These are phyloP conservation scores for Thumatha senex DNA, from an alignment of 2,888 invertebrate genomes.

Conservation along the genomic window DNA sequence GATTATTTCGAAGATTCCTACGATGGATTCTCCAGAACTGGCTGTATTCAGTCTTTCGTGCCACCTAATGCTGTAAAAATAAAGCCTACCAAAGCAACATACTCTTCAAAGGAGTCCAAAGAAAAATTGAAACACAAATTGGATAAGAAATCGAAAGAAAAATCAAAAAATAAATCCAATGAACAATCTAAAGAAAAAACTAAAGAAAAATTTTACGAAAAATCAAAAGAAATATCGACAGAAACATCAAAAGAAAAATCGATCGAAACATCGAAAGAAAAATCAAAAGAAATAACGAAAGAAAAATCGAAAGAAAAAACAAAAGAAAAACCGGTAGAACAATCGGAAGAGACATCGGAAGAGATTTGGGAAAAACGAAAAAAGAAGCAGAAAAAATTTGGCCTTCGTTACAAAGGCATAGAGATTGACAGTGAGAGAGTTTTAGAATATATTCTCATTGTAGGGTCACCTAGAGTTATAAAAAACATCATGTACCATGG, in stretches of 20 bases:
- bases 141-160: neutral
- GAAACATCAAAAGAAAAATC: too few relatives aligned
- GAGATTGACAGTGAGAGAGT: constrained; percentile 4
- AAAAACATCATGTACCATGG: neutral
- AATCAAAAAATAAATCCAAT: neutral
- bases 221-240: too few relatives aligned
- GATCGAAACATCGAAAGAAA: too few relatives aligned
- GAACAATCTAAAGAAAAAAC: too few relatives aligned
- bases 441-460: neutral
- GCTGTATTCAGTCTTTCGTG: constrained; percentile 40
- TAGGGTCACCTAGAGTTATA: neutral
- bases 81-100: too few relatives aligned
- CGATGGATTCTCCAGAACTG: constrained; percentile 28
- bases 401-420: neutral
- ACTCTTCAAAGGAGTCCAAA: neutral
- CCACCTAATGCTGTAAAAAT: neutral
- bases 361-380: too few relatives aligned
- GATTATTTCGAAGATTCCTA: constrained; percentile 32
- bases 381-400: neutral
- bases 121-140: neutral
- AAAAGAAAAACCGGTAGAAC: neutral
- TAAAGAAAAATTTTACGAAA: too few relatives aligned
- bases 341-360: too few relatives aligned
- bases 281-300: neutral
- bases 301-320: neutral